Conservation (phyloP, 2,113 vertebrate genomes). For the Pygoscelis adeliae region DNA sequence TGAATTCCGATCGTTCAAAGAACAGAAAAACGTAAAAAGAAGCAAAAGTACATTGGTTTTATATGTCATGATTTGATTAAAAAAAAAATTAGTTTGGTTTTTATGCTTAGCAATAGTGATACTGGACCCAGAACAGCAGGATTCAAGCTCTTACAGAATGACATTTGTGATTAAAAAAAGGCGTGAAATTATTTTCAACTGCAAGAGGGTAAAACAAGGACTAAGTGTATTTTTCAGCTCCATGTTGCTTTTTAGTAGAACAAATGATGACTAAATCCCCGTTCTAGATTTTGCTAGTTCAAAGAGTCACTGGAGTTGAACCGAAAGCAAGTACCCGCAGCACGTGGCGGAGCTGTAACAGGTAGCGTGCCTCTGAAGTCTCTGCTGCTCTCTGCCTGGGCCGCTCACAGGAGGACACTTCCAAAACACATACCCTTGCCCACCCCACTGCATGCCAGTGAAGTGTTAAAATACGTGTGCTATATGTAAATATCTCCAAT, state of each 20-base stretch:
- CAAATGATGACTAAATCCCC: background rate
- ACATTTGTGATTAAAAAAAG: background rate
- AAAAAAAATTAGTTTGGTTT: background rate
- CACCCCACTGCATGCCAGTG: background rate
- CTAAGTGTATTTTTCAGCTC: background rate
- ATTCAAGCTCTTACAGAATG: background rate
- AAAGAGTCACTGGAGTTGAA: background rate
- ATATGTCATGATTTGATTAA: background rate
- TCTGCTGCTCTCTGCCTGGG: background rate
- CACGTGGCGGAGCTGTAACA: background rate
- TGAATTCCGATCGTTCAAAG: background rate
- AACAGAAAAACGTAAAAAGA: background rate
- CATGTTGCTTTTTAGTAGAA: background rate
- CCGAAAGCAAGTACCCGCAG: background rate
- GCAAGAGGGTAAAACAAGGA: background rate
- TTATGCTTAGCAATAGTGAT: background rate
- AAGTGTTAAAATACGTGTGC: background rate
- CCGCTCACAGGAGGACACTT: background rate
- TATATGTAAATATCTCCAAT: background rate
- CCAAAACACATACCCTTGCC: background rate
- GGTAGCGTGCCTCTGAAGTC: background rate
- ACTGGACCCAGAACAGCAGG: background rate
- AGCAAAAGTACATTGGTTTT: background rate
- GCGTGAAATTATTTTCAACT: background rate
- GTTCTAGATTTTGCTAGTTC: background rate